Evolutionary conservation across 1,140 invertebrate genomes (phyloP).

Genomic region (Zophobas morio): DNA sequence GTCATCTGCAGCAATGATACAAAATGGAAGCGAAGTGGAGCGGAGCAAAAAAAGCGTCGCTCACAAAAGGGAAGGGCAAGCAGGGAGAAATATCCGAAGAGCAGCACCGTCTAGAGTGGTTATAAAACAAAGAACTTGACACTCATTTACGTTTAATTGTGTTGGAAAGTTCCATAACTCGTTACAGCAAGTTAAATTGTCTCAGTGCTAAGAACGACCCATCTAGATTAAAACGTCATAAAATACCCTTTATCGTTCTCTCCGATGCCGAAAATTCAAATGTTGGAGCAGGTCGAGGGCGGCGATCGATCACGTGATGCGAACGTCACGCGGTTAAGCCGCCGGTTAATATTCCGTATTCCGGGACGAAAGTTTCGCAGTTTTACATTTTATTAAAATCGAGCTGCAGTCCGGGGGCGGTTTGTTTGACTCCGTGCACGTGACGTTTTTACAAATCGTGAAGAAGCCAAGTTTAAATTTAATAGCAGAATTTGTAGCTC

Average conservation of each 20-base stretch:
- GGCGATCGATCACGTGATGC: neutral
- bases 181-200: constrained; percentile 43
- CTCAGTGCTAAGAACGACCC: constrained; percentile 36
- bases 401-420: no score
- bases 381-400: constrained; percentile 13
- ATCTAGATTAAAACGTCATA: constrained; percentile 38
- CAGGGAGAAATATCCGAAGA: neutral
- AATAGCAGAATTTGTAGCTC: no score
- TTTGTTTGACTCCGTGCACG: no score
- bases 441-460: no score
- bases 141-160: constrained; percentile 41
- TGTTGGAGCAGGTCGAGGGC: neutral
- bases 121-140: constrained; percentile 41
- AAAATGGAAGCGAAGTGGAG: neutral
- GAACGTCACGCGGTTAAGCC: neutral
- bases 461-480: no score
- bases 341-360: neutral
- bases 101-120: constrained; percentile 3
- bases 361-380: neutral
- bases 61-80: neutral
- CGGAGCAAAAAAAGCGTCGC: neutral
- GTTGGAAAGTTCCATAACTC: constrained; percentile 39
- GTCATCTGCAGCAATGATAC: constrained; percentile 5
- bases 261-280: constrained; percentile 26
- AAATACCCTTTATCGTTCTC: constrained; percentile 23